Base-by-base conservation (phyloP, 2,888 invertebrate species). In the Cyclophora punctaria region DNA sequence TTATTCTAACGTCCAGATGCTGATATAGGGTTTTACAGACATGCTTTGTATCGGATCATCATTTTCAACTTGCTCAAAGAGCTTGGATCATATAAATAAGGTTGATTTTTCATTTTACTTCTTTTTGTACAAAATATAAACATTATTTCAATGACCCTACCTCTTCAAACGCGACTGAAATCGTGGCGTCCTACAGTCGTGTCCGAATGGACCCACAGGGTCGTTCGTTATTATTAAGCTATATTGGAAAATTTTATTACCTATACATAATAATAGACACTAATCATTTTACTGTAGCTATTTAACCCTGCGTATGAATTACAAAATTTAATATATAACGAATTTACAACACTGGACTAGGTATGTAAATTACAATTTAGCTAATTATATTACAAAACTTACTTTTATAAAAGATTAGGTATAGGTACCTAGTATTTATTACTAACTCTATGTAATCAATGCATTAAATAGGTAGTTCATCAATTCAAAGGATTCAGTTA, bases 281-380 rank as follows among this genome's bases (percentile, higher is more conserved):
- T 20, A 20, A 20, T 20, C 20, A 20, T 20, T 20, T 60, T 57
- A 59, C 55, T 54, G 56, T 52, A 55, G 60, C 20, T 61, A 59
- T 57, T 63, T 61, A 67, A 75, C 72, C 73, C 72, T 75, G 75
- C 72, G 68, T 64, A 68, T 63, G 62, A 68, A 64, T 64, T 59
- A 64, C 56, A 56, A 60, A 61, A 63, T 61, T 57, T 57, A 50
- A 60, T 59, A 46, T 57, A 58, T 62, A 69, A 66, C 63, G 62
- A 72, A 66, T 67, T 65, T 65, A 72, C 58, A 67, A 64, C 60
- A 68, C 60, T 65, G 64, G 65, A 69, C 64, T 65, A 37, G 37
- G 4, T 37, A 63, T 45, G 55, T 57, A 57, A 59, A 60, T 67
- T 65, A 61, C 59, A 64, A 55, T 48, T 45, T 44, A 41, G 34